phyloP scores from a whole-genome alignment of 1,140 invertebrate genomes.

The Zaprionus africanus region DNA sequence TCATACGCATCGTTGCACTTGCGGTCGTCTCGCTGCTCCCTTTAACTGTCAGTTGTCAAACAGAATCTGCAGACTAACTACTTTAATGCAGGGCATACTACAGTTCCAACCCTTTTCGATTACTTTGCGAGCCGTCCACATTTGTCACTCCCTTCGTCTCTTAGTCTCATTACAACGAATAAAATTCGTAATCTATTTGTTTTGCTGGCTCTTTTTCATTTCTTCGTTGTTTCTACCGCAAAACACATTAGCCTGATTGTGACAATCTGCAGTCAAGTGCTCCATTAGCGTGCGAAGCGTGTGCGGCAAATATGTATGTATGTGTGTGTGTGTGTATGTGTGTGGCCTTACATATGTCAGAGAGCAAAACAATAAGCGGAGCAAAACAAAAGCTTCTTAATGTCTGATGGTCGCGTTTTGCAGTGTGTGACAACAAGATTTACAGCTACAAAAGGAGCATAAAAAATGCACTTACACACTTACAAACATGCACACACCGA shows the following conservation, averaged over 20 bases:
- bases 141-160: conserved; percentile 40
- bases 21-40: background rate
- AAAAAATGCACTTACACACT: background rate
- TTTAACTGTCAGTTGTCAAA: conserved; percentile 17
- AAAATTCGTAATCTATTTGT: conserved; percentile 34
- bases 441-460: conserved; percentile 30
- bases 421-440: conserved; percentile 40
- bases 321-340: background rate
- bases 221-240: conserved; percentile 16
- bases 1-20: conserved; percentile 65
- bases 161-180: background rate
- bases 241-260: conserved; percentile 71
- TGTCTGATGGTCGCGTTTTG: conserved; percentile 43
- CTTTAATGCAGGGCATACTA: background rate
- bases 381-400: conserved; percentile 61
- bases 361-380: conserved; percentile 60
- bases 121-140: conserved; percentile 23
- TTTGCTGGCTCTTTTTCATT: background rate
- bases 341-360: conserved; percentile 61
- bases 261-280: conserved; percentile 70
- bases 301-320: background rate
- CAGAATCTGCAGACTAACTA: background rate
- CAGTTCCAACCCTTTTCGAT: conserved; percentile 9
- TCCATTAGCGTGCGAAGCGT: conserved; percentile 27
- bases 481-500: background rate